A percentile compares a stretch with the other conserved stretches of the same genome.
phyloP scores from a whole-genome alignment of 2,113 vertebrate species.

The Dasyprocta punctata region DNA sequence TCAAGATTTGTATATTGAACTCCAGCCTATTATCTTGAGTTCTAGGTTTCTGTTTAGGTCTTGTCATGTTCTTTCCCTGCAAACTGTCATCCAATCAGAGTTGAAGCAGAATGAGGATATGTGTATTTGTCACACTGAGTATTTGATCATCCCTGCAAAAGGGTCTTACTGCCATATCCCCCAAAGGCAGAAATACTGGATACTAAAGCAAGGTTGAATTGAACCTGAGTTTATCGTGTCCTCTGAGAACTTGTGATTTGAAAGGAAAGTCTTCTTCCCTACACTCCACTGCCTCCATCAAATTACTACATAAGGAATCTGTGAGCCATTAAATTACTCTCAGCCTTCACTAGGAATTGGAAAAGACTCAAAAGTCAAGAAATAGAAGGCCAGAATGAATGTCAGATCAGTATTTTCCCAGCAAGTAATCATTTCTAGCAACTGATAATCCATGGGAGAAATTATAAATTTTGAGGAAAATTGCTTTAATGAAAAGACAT shows the following conservation, averaged over 20 bases:
- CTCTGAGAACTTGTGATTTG: conserved; percentile 29
- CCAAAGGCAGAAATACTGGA: not conserved
- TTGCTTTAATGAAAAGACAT: not conserved
- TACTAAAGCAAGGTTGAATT: not conserved
- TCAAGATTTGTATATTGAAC: not conserved
- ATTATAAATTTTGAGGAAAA: conserved; percentile 35
- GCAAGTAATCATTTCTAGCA: not conserved
- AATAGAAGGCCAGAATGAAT: not conserved
- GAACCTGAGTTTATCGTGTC: not conserved
- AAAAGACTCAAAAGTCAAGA: not conserved
- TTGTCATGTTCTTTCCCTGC: not conserved
- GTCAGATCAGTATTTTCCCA: not conserved
- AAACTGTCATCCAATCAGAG: not conserved
- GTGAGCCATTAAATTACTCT: conserved; percentile 29
- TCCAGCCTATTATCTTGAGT: not conserved
- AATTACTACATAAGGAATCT: not conserved
- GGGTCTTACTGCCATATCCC: not conserved
- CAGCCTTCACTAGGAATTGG: not conserved
- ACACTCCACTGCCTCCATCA: not conserved
- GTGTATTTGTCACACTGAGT: not conserved
- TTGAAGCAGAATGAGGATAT: not conserved
- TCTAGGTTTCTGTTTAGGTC: not conserved
- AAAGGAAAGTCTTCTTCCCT: conserved; percentile 25
- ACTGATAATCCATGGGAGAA: not conserved
- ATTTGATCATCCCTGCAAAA: not conserved